Evolutionary conservation across 2,888 invertebrate genomes (phyloP).

Genomic region (Tuberolachnus salignus): DNA sequence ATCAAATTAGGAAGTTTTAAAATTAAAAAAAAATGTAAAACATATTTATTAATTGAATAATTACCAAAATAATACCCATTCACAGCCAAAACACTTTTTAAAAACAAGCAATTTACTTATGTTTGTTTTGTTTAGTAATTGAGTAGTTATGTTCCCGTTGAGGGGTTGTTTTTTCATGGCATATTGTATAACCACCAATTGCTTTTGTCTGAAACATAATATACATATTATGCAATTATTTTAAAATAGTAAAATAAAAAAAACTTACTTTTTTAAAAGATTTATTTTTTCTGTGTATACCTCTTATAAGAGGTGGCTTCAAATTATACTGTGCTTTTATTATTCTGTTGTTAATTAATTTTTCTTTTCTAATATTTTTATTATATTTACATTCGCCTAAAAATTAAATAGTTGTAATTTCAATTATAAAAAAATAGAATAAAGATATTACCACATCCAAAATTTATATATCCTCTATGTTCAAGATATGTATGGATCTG

Average conservation of each 20-base stretch:
- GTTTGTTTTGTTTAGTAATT: constrained; percentile 23
- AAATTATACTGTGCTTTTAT: constrained; percentile 53
- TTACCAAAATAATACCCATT: constrained; percentile 29
- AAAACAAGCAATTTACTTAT: background rate
- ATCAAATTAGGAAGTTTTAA: no score
- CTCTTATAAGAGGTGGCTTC: constrained; percentile 27
- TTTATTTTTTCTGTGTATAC: constrained; percentile 33
- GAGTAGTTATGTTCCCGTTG: constrained; percentile 47
- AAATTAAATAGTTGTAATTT: background rate
- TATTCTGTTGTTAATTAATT: constrained; percentile 41
- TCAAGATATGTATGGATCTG: constrained; percentile 69
- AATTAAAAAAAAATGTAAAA: no score
- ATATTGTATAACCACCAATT: constrained; percentile 53
- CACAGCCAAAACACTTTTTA: constrained; percentile 41
- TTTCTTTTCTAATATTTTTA: constrained; percentile 39
- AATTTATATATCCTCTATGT: constrained; percentile 71
- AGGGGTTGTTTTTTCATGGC: constrained; percentile 37
- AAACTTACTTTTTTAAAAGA: constrained; percentile 48
- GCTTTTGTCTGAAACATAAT: constrained; percentile 35
- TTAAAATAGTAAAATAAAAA: background rate
- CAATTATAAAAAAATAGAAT: background rate
- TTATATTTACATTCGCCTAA: constrained; percentile 47
- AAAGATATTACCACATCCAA: constrained; percentile 66
- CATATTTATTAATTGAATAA: background rate
- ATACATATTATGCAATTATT: background rate